These are phyloP conservation scores for Fistularia commersonii DNA, from an alignment of 2,797 vertebrate genomes.

Conservation along the genomic window DNA sequence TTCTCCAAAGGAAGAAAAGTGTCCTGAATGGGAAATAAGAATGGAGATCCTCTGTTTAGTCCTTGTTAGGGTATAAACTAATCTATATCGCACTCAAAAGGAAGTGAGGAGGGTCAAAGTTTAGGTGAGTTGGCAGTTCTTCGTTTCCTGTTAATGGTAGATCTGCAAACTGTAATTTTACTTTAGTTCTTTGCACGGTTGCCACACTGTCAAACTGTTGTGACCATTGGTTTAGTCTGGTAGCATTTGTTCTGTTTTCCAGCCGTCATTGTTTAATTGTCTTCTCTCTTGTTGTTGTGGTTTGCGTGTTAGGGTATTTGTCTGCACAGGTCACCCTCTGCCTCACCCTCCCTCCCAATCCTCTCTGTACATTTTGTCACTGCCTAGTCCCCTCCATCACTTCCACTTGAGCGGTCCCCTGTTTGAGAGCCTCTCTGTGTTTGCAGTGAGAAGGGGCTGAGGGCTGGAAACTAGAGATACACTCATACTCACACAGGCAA, in stretches of 20 bases:
- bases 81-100: slow-evolving; percentile 27
- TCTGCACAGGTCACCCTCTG: slow-evolving; percentile 54
- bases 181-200: slow-evolving; percentile 8
- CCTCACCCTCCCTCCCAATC: slow-evolving; percentile 43
- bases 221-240: slow-evolving; percentile 28
- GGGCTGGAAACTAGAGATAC: slow-evolving; percentile 29
- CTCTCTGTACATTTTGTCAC: slow-evolving; percentile 69
- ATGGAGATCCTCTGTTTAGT: slow-evolving; percentile 18
- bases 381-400: slow-evolving; percentile 70
- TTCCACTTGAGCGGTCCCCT: slow-evolving; percentile 72
- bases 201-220: slow-evolving; percentile 3
- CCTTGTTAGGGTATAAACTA: slow-evolving; percentile 10
- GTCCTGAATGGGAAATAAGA: slow-evolving; percentile 30
- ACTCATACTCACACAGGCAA: slow-evolving; percentile 26
- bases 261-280: slow-evolving; percentile 59
- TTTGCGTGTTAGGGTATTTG: slow-evolving; percentile 72
- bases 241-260: slow-evolving; percentile 37
- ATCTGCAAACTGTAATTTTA: background rate
- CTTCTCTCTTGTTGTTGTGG: slow-evolving; percentile 62
- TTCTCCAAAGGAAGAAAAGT: slow-evolving; percentile 44
- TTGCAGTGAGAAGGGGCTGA: slow-evolving; percentile 46
- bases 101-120: slow-evolving; percentile 37
- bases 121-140: slow-evolving; percentile 58
- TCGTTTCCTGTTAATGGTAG: slow-evolving; percentile 12
- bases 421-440: slow-evolving; percentile 60